Evolutionary conservation across 2,113 vertebrate genomes (phyloP), one percentile per base, ranked within the genome.

Genomic region (Neodontobutis hainanensis): DNA sequence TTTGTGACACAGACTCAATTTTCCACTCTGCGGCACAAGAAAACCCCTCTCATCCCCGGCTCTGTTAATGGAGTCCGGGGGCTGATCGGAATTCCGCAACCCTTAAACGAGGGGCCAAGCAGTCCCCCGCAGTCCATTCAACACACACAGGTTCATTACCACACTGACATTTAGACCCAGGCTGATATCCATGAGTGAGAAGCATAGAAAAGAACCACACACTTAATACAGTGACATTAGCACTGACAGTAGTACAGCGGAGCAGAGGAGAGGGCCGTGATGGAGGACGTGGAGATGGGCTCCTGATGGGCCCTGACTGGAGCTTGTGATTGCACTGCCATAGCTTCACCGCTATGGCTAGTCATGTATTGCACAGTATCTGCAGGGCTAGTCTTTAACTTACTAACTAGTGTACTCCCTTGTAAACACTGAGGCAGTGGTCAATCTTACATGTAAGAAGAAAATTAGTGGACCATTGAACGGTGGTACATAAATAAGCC

Each of bases 1-100:
- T 90, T 92, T 87, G 67, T 85, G 85, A 91, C 88, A 89, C 63
- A 60, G 84, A 91, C 78, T 89, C 85, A 87, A 90, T 93, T 92
- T 92, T 91, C 83, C 89, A 90, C 85, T 92, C 68, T 43, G 80
- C 19, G 57, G 85, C 85, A 92, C 90, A 90, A 85, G 78, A 84
- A 88, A 84, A 43, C 61, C 73, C 82, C 65, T 16, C 79, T 74
- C 47, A 15, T 58, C 67, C 70, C 78, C 73, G 60, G 62, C 67
- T 80, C 76, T 40, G 57, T 76, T 85, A 84, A 85, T 85, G 62
- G 78, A 83, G 74, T 77, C 82, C 65, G 50, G 19, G 50, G 51
- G 43, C 77, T 75, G 86, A 89, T 88, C 80, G 61, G 75, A 77
- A 81, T 82, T 76, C 80, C 57, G 77, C 69, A 16, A 87, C 76